These are phyloP conservation scores for Cepaea hortensis DNA, from an alignment of 2,888 invertebrate species.

Conservation along the genomic window DNA sequence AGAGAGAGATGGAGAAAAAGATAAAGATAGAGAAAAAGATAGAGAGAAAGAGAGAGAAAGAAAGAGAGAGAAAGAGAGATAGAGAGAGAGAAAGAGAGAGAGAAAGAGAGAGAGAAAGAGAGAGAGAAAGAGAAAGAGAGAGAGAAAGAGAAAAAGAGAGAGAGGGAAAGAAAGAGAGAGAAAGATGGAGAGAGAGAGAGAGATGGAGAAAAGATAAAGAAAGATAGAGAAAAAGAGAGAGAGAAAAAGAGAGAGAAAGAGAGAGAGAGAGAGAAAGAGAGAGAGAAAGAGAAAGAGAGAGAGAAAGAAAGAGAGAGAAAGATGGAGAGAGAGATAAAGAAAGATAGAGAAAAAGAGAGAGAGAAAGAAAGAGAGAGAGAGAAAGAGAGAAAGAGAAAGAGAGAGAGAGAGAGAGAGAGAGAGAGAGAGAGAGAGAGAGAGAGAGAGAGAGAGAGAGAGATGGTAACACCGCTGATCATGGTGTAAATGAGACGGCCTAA, in stretches of 20 bases:
- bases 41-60: background rate
- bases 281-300: background rate
- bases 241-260: too few relatives aligned
- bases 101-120: too few relatives aligned
- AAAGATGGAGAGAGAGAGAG: background rate
- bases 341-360: background rate
- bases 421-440: conserved; percentile 21
- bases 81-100: background rate
- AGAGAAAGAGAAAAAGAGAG: background rate
- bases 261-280: background rate
- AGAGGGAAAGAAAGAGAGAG: background rate
- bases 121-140: background rate
- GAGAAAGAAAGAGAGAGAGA: background rate
- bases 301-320: too few relatives aligned
- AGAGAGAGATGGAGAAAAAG: background rate
- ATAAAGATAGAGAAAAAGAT: background rate
- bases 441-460: conserved; percentile 4
- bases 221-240: background rate
- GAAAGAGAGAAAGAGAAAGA: background rate
- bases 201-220: background rate
- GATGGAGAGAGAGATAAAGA: too few relatives aligned
- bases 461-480: too few relatives aligned
- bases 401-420: conserved; percentile 1
- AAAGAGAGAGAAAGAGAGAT: background rate
- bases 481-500: too few relatives aligned